Percentiles rank a stretch among this genome's conserved stretches.
phyloP scores from a whole-genome alignment of 2,888 invertebrate genomes.

The Vandiemenella viatica region DNA sequence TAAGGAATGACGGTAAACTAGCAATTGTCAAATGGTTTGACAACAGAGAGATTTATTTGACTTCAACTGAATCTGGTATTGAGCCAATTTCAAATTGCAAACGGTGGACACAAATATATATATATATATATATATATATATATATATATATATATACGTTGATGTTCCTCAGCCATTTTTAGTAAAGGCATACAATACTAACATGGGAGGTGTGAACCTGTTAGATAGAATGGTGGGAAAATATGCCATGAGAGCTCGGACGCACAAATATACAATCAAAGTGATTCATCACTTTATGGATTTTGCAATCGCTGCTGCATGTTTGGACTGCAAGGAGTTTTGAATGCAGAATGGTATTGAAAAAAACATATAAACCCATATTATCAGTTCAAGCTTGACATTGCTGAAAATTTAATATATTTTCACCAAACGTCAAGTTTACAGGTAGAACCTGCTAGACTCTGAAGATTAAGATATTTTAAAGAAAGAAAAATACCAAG shows the following conservation, averaged over 20 bases:
- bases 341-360: neutral
- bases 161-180: conserved; percentile 10
- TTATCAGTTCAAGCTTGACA: conserved; percentile 3
- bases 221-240: conserved; percentile 10
- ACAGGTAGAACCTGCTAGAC: neutral
- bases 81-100: conserved; percentile 6
- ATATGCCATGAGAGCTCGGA: conserved; percentile 7
- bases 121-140: too few species aligned
- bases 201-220: conserved; percentile 15
- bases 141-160: conserved; percentile 7
- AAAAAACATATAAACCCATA: conserved; percentile 5
- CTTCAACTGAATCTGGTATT: conserved; percentile 4
- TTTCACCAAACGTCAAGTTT: neutral
- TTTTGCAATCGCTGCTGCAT: conserved; percentile 10
- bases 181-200: conserved; percentile 11
- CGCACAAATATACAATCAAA: conserved; percentile 12
- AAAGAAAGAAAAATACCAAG: too few species aligned
- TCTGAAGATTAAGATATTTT: conserved; percentile 2
- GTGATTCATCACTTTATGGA: conserved; percentile 13
- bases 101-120: conserved; percentile 12
- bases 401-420: conserved; percentile 5
- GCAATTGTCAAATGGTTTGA: conserved; percentile 11
- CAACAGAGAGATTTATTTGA: conserved; percentile 8
- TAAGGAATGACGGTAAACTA: conserved; percentile 6
- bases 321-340: conserved; percentile 9